Base-by-base conservation (phyloP, 2,888 invertebrate genomes). In the Caenorhabditis angaria region DNA sequence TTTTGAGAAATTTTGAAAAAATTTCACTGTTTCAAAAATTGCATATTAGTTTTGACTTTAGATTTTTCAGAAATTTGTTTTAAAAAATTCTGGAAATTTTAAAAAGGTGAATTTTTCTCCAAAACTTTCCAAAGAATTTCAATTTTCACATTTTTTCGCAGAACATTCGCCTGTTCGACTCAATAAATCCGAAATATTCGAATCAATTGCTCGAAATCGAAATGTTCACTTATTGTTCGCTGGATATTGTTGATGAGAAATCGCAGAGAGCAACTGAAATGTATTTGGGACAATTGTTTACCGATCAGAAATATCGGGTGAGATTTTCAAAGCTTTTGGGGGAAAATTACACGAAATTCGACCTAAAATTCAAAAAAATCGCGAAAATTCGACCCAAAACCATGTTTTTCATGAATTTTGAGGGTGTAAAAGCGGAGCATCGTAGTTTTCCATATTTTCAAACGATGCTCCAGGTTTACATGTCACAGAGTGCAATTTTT, bases 201-300 rank as follows among this genome's bases (percentile, higher is more conserved):
- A 62, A 69, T 41, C 47, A 59, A n/a, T 63, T 77, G 25, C 67
- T 76, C 41, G 84, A 84, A 51, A 71, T 82, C 24, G 78, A 83
- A 54, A 66, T 81, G 65, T 85, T 85, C 65, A 67, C 82, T 5
- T 78, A 80, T 65, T 82, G 81, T 48, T 83, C 85, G 24, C 65
- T 83, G 58, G 86, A 86, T 68, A 81, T 85, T 51, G 71, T 85
- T 10, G 83, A 83, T 50, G 86, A 85, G 50, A 83, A 81, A 60
- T 63, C 67, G 24, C 51, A 70, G 47, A 82, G 77, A 62, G 75
- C 77, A 6, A 71, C 59, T 3, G 83, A 81, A 57, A 69, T 77
- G 71, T 82, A 70, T 53, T 70, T 82, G 47, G 80, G 82, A 29
- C 75, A 76, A 24, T 72, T 85, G 29, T 80, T 77, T 27, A 76